Conservation (phyloP, 1,140 invertebrate genomes). For the Drosophila guanche region DNA sequence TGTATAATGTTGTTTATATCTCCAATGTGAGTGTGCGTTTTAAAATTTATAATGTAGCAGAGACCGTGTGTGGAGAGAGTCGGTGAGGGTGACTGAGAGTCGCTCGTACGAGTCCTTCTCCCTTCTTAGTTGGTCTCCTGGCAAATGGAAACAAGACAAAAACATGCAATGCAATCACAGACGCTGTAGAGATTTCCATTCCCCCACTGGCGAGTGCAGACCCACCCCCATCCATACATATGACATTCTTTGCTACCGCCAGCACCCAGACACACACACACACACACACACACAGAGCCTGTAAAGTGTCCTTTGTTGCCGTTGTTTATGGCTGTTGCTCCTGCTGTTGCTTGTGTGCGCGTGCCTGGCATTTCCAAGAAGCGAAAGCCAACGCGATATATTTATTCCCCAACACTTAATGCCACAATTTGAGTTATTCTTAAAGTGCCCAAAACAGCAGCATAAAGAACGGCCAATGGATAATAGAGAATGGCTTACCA, state of each 20-base stretch:
- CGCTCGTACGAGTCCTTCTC: too few species aligned
- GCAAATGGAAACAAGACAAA: conserved; percentile 43
- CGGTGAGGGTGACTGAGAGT: too few species aligned
- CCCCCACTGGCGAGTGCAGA: conserved; percentile 2
- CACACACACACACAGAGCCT: conserved; percentile 25
- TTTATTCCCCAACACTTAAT: conserved; percentile 54
- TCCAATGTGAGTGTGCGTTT: conserved; percentile 55
- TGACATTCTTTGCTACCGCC: conserved; percentile 12
- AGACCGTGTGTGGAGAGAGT: conserved; percentile 28
- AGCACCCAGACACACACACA: conserved; percentile 31
- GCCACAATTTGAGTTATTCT: conserved; percentile 76
- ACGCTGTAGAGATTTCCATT: conserved; percentile 67
- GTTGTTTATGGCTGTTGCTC: conserved; percentile 67
- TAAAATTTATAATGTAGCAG: conserved; percentile 79
- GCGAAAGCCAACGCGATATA: conserved; percentile 53
- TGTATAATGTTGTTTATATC: conserved; percentile 75
- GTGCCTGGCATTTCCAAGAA: conserved; percentile 71
- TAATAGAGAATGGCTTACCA: neutral
- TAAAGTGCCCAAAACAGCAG: conserved; percentile 53
- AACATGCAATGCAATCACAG: conserved; percentile 81
- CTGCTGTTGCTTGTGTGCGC: conserved; percentile 43
- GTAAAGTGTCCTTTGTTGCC: conserved; percentile 51
- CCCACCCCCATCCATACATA: conserved; percentile 32
- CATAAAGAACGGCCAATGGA: conserved; percentile 7
- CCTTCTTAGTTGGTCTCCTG: conserved; percentile 31